These are phyloP conservation scores for Hesperia comma DNA, from an alignment of 2,888 invertebrate species.

Conservation along the genomic window DNA sequence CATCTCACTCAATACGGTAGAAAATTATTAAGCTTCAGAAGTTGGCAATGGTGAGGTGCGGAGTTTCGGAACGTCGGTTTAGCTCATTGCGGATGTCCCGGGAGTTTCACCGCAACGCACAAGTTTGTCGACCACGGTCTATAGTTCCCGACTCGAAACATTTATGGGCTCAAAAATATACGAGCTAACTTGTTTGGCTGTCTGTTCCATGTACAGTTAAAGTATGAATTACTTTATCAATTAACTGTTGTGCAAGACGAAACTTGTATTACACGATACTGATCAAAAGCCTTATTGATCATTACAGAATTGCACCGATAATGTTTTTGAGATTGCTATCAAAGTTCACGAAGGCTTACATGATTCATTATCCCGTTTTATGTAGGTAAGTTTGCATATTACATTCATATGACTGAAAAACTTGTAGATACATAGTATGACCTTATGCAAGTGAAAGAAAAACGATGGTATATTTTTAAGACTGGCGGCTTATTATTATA, in stretches of 20 bases:
- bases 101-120: constrained; percentile 66
- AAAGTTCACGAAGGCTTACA: constrained; percentile 19
- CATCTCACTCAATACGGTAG: not conserved
- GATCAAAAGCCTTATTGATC: constrained; percentile 20
- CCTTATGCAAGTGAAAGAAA: constrained; percentile 33
- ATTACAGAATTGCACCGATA: constrained; percentile 18
- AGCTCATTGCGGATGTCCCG: constrained; percentile 63
- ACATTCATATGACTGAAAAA: constrained; percentile 28
- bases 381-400: constrained; percentile 18
- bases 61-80: constrained; percentile 45
- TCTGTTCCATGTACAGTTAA: constrained; percentile 28
- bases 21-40: constrained; percentile 32
- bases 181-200: constrained; percentile 23
- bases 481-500: constrained; percentile 22
- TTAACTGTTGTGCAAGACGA: constrained; percentile 1
- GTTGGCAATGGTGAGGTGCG: constrained; percentile 51
- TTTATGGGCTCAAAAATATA: constrained; percentile 33
- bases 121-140: constrained; percentile 38
- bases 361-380: constrained; percentile 32
- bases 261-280: constrained; percentile 21
- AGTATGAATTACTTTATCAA: constrained; percentile 11
- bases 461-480: constrained; percentile 31
- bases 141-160: constrained; percentile 31
- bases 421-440: constrained; percentile 14
- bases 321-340: constrained; percentile 29